These are phyloP conservation scores for Pseudorhombus dupliciocellatus DNA, from an alignment of 2,113 vertebrate genomes.

Conservation along the genomic window DNA sequence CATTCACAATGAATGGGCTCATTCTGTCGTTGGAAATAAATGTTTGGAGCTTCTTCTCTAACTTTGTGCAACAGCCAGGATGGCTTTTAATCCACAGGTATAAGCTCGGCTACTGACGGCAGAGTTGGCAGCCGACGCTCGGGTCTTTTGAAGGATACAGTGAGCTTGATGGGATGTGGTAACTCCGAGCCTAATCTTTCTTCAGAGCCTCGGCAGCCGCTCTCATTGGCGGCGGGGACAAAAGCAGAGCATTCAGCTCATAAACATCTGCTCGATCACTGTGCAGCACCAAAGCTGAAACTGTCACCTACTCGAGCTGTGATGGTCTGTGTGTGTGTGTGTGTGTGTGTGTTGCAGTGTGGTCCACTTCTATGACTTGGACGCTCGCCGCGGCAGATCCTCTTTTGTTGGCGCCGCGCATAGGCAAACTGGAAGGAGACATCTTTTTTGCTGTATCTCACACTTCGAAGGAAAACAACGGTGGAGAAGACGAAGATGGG, in stretches of 20 bases:
- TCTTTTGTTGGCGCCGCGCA: constrained; percentile 45
- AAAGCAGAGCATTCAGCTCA: constrained; percentile 57
- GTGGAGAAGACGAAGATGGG: constrained; percentile 1
- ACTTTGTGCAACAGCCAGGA: no score
- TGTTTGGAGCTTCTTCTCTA: no score
- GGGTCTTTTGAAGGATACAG: constrained; percentile 28
- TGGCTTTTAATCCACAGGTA: constrained; percentile 23
- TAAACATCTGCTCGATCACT: constrained; percentile 71
- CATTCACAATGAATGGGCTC: constrained; percentile 11
- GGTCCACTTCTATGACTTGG: constrained; percentile 9
- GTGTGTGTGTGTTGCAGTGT: constrained; percentile 10
- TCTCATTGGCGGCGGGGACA: constrained; percentile 53
- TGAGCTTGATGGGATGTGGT: constrained; percentile 65
- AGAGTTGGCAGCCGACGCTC: constrained; percentile 30
- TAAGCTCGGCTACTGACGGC: constrained; percentile 8
- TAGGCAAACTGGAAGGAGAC: constrained; percentile 46
- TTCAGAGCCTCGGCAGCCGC: constrained; percentile 53
- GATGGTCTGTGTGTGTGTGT: neutral
- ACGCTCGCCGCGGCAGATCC: constrained; percentile 24
- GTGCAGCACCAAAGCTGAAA: constrained; percentile 37
- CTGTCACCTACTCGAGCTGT: constrained; percentile 39
- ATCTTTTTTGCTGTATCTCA: constrained; percentile 33
- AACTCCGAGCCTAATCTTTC: constrained; percentile 68
- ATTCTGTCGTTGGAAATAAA: neutral
- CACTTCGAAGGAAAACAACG: constrained; percentile 36